Conservation (phyloP, 2,113 vertebrate species). For the Sterrhoptilus dennistouni region DNA sequence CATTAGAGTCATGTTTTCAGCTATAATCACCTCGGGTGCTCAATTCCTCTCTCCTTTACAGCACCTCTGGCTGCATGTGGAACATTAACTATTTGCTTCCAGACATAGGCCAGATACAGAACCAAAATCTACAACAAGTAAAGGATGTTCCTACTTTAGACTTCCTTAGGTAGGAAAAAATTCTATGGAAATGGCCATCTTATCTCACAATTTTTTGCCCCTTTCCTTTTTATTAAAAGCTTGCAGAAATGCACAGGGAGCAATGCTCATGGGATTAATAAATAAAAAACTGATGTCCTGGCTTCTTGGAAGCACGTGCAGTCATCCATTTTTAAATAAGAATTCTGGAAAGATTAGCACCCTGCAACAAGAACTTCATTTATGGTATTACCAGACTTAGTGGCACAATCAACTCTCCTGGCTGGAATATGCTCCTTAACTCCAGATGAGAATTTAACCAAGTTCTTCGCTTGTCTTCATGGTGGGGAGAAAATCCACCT, state of each 20-base stretch:
- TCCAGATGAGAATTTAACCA: conserved; percentile 21
- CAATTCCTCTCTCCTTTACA: conserved; percentile 39
- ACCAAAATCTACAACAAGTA: not conserved
- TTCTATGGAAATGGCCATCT: not conserved
- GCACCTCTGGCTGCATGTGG: conserved; percentile 26
- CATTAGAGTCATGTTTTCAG: conserved; percentile 69
- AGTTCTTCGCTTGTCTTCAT: not conserved
- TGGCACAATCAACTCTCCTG: not conserved
- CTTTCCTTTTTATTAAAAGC: not conserved
- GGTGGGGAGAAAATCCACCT: conserved; percentile 48
- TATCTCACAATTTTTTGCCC: not conserved
- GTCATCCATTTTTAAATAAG: conserved; percentile 68
- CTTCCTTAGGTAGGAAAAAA: not conserved
- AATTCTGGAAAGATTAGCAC: conserved; percentile 59
- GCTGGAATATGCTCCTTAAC: not conserved
- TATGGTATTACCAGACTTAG: not conserved
- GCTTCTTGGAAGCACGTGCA: conserved; percentile 9
- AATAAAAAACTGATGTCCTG: not conserved
- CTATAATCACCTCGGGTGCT: conserved; percentile 59
- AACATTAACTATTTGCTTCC: conserved; percentile 53
- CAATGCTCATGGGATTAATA: not conserved
- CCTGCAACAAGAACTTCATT: conserved; percentile 55
- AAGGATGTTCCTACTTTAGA: not conserved
- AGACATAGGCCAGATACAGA: not conserved
- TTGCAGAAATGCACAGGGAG: not conserved